These are phyloP conservation scores for Steromphala cineraria DNA, from an alignment of 2,888 invertebrate species.

Conservation along the genomic window DNA sequence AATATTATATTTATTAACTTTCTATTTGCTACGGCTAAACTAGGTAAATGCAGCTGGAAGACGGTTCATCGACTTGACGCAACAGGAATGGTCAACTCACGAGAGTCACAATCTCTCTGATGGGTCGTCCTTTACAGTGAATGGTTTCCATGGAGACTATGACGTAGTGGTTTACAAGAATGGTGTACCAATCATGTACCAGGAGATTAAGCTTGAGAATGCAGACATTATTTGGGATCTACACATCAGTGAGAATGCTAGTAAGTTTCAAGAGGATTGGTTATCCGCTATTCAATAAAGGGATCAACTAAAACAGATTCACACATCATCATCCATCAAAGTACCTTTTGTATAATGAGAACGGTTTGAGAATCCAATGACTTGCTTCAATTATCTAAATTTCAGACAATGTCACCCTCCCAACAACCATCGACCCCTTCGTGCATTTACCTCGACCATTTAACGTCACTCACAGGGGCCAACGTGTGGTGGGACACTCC, in stretches of 20 bases:
- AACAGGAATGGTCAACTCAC: conserved; percentile 48
- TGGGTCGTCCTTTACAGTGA: conserved; percentile 25
- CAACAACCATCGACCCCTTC: conserved; percentile 21
- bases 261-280: conserved; percentile 23
- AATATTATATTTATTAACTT: too few relatives aligned
- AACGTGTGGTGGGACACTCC: conserved; percentile 27
- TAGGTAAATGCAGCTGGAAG: conserved; percentile 53
- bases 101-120: conserved; percentile 27
- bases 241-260: conserved; percentile 30
- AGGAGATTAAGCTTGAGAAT: conserved; percentile 29
- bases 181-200: conserved; percentile 30
- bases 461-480: conserved; percentile 31
- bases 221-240: conserved; percentile 24
- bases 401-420: not conserved
- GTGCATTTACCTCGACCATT: conserved; percentile 24
- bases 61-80: conserved; percentile 40
- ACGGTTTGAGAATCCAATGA: too few relatives aligned
- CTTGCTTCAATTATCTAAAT: too few relatives aligned
- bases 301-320: too few relatives aligned
- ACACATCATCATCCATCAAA: too few relatives aligned
- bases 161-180: conserved; percentile 39
- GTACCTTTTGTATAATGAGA: too few relatives aligned
- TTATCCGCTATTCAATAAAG: too few relatives aligned
- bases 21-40: too few relatives aligned
- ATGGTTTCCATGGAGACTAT: conserved; percentile 54